Conservation (phyloP, 1,140 invertebrate species). For the Apis florea region DNA sequence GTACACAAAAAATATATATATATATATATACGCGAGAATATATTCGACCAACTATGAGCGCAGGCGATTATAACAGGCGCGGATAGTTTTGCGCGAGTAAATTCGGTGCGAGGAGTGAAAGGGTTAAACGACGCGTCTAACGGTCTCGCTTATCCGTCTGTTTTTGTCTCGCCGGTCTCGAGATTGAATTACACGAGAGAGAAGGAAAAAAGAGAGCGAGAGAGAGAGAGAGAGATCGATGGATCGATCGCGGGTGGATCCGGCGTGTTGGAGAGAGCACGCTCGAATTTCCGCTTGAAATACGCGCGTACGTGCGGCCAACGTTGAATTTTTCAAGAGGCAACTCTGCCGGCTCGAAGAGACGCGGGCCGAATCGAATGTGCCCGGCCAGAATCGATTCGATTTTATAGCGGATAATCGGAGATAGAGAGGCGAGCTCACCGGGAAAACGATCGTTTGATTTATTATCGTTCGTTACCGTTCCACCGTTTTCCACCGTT, state of each 20-base stretch:
- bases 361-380: conserved; percentile 1
- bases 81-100: no score
- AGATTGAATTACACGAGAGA: conserved; percentile 30
- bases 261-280: background rate
- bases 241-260: conserved; percentile 15
- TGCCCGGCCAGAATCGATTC: conserved; percentile 18
- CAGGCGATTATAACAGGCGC: background rate
- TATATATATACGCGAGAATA: no score
- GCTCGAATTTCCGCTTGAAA: conserved; percentile 41
- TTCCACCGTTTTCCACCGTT: background rate
- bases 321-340: conserved; percentile 48
- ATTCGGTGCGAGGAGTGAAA: background rate
- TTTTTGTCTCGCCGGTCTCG: background rate
- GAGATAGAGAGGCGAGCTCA: background rate
- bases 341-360: no score
- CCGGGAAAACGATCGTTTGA: conserved; percentile 32
- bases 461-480: conserved; percentile 34
- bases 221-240: background rate
- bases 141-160: background rate
- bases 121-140: background rate
- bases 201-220: no score
- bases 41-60: no score
- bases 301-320: conserved; percentile 31
- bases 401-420: conserved; percentile 41
- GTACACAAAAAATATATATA: no score